Base-by-base conservation (phyloP, 2,797 vertebrate species). In the Diplodus sargus region DNA sequence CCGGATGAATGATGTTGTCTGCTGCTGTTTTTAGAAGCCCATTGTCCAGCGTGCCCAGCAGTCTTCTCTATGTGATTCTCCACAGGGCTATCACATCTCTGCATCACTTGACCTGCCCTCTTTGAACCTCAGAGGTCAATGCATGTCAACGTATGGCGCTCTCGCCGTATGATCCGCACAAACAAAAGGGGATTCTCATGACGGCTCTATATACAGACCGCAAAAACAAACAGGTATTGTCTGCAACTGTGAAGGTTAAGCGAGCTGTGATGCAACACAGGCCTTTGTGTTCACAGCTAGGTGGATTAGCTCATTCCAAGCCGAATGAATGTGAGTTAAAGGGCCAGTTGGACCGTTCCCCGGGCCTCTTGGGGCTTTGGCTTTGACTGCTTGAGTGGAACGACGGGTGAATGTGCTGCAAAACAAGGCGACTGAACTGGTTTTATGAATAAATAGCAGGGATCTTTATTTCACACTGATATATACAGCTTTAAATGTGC, bases 251-350 rank as follows among this genome's bases (percentile, higher is more conserved):
- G 74, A 80, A 82, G 72, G 74, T 69, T 74, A 22, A 54, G 74
- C 56, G 30, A 85, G 80, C 83, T 85, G 73, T 91, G 81, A 83
- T 74, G 89, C 82, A 91, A 91, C 70, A 49, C n/a, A 25, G 68
- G 81, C 52, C 77, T 89, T 84, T 83, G 83, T 70, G 79, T 84
- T 70, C 64, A 7, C 57, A 25, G 48, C 48, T 54, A 23, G 82
- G 49, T 81, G 81, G 89, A 92, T 92, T 89, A 90, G 77, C 61
- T 81, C 65, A 65, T 81, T 87, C 79, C 80, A 80, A 22, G 70
- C 65, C 71, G 76, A 83, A 78, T 82, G 74, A 83, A 78, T 86
- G 76, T 58, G 67, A 85, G 63, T 69, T 70, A 76, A 68, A 81
- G 34, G 45, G 81, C 75, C 70, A 58, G 70, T 70, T 71, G 79